Conservation (phyloP, 2,888 invertebrate species). For the Callimorpha dominula region DNA sequence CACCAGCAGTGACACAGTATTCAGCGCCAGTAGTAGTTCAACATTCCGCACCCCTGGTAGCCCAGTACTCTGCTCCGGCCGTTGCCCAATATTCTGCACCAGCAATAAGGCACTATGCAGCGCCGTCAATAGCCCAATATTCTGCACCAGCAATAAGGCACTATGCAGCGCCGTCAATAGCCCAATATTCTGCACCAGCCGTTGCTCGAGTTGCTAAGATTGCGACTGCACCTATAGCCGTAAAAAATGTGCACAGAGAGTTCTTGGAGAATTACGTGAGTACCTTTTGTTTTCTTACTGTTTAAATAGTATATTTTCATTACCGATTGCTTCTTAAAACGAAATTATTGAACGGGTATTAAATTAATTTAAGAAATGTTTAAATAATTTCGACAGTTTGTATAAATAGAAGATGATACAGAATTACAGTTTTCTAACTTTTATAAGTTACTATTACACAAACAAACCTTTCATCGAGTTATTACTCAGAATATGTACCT, state of each 20-base stretch:
- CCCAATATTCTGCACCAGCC: constrained; percentile 58
- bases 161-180: constrained; percentile 50
- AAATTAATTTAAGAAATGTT: neutral
- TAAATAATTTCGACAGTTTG: neutral
- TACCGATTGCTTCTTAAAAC: neutral
- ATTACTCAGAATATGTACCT: neutral
- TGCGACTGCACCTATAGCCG: constrained; percentile 27
- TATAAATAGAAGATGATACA: no score
- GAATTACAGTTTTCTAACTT: no score
- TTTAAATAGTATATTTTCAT: neutral
- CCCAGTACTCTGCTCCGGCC: constrained; percentile 11
- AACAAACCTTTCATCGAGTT: neutral
- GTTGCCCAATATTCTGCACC: constrained; percentile 62
- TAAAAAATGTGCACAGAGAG: constrained; percentile 87
- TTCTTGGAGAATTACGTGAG: constrained; percentile 89
- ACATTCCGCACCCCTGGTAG: constrained; percentile 34
- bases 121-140: constrained; percentile 54
- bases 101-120: constrained; percentile 62
- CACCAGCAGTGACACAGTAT: constrained; percentile 50
- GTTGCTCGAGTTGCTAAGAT: constrained; percentile 45
- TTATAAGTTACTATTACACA: no score
- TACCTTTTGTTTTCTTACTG: constrained; percentile 36
- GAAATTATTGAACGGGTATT: neutral
- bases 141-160: constrained; percentile 65
- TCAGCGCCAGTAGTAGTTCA: constrained; percentile 63